These are phyloP conservation scores for Plodia interpunctella DNA, from an alignment of 1,140 invertebrate species.

Conservation along the genomic window DNA sequence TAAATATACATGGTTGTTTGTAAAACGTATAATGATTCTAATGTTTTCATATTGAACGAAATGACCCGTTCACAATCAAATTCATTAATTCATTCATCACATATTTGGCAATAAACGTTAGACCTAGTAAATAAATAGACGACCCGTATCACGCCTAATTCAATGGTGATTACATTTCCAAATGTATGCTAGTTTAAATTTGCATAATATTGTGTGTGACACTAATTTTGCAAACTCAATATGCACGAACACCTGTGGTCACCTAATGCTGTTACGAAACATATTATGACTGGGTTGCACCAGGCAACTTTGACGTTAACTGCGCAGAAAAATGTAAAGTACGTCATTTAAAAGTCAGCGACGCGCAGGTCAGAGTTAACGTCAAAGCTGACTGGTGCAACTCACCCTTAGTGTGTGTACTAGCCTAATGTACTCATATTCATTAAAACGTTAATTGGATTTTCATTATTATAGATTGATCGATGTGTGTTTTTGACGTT, in stretches of 20 bases:
- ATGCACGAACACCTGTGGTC: neutral
- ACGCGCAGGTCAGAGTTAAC: no score
- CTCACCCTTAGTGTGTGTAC: no score
- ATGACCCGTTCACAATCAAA: no score
- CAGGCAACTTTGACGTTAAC: no score
- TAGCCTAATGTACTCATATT: neutral
- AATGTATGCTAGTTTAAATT: conserved; percentile 5
- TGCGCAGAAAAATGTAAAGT: no score
- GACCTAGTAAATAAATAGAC: neutral
- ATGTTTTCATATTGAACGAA: no score
- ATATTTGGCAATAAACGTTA: neutral
- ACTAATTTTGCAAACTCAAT: conserved; percentile 3
- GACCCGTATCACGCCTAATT: conserved; percentile 5
- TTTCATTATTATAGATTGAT: neutral
- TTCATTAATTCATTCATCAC: neutral
- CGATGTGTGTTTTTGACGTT: conserved; percentile 3
- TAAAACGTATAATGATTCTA: no score
- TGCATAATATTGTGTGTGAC: neutral
- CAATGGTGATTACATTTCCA: neutral
- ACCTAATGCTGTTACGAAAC: neutral
- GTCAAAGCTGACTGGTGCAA: no score
- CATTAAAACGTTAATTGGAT: neutral
- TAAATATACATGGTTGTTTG: no score
- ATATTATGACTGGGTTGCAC: no score
- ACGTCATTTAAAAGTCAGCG: no score